phyloP scores from a whole-genome alignment of 2,888 invertebrate genomes.

The Opisthograptis luteolata region DNA sequence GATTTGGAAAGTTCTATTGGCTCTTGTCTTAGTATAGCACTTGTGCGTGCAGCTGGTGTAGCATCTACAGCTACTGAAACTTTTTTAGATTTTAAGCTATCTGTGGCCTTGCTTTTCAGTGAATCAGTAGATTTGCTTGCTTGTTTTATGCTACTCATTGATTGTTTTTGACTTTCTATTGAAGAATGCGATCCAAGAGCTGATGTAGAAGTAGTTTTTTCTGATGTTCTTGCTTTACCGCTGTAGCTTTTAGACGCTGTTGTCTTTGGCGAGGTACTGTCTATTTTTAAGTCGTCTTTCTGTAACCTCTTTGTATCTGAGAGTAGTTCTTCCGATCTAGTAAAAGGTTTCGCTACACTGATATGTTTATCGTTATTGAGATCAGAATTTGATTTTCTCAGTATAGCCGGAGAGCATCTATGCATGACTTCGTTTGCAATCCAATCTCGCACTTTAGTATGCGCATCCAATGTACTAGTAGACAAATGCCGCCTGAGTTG shows the following conservation, averaged over 20 bases:
- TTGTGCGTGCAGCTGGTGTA: constrained; percentile 89
- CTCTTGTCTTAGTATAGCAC: constrained; percentile 89
- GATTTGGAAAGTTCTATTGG: constrained; percentile 90
- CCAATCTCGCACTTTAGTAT: constrained; percentile 94
- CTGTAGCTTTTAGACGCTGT: constrained; percentile 52
- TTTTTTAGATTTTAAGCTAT: constrained; percentile 84
- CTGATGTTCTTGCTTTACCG: constrained; percentile 65
- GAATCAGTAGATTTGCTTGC: constrained; percentile 74
- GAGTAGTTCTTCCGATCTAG: constrained; percentile 76
- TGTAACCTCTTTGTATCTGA: constrained; percentile 62
- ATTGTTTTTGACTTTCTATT: constrained; percentile 66
- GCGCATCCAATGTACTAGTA: constrained; percentile 92
- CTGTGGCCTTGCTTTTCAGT: constrained; percentile 69
- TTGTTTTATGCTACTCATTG: constrained; percentile 52
- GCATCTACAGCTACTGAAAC: constrained; percentile 92
- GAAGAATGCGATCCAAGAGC: constrained; percentile 76
- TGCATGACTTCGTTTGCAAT: constrained; percentile 91
- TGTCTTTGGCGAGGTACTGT: constrained; percentile 49
- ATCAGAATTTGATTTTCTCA: constrained; percentile 81
- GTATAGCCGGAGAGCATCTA: constrained; percentile 87
- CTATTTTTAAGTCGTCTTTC: constrained; percentile 50
- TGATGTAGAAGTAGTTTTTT: constrained; percentile 77
- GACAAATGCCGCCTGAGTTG: constrained; percentile 89
- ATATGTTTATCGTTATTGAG: constrained; percentile 60
- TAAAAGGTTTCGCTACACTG: constrained; percentile 62